A percentile compares a stretch with the other conserved stretches of the same genome.
Conservation (phyloP, 1,140 invertebrate species). For the Mizuhopecten yessoensis region DNA sequence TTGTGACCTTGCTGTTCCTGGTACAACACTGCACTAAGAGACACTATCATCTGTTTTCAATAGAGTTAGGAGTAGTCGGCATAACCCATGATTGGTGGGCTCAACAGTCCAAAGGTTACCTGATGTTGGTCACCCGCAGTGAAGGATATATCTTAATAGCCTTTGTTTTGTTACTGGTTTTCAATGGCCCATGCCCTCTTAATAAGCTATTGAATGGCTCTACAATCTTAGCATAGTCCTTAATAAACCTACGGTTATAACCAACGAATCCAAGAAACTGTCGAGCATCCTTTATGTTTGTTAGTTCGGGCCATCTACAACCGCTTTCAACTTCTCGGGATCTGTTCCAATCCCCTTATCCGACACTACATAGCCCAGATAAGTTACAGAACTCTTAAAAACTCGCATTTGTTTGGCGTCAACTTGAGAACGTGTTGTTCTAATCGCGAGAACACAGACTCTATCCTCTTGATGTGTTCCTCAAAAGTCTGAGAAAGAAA, state of each 20-base stretch:
- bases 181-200: too few species aligned
- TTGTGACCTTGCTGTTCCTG: conserved; percentile 67
- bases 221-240: too few species aligned
- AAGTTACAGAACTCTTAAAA: conserved; percentile 79
- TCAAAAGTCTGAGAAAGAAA: conserved; percentile 54
- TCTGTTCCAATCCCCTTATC: too few species aligned
- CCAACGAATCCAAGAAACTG: too few species aligned
- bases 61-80: conserved; percentile 58
- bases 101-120: conserved; percentile 55
- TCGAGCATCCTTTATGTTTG: conserved; percentile 72
- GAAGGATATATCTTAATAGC: not conserved
- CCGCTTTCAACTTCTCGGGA: too few species aligned
- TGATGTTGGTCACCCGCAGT: conserved; percentile 52
- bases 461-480: conserved; percentile 53
- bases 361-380: too few species aligned
- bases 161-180: not conserved
- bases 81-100: conserved; percentile 63
- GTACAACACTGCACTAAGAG: conserved; percentile 73
- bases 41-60: conserved; percentile 66
- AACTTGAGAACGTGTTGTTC: conserved; percentile 52
- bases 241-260: too few species aligned
- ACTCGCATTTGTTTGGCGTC: conserved; percentile 72
- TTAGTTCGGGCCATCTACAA: conserved; percentile 74
- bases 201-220: too few species aligned
- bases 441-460: conserved; percentile 54